Conservation (phyloP, 2,113 vertebrate genomes). For the Deroptyus accipitrinus region DNA sequence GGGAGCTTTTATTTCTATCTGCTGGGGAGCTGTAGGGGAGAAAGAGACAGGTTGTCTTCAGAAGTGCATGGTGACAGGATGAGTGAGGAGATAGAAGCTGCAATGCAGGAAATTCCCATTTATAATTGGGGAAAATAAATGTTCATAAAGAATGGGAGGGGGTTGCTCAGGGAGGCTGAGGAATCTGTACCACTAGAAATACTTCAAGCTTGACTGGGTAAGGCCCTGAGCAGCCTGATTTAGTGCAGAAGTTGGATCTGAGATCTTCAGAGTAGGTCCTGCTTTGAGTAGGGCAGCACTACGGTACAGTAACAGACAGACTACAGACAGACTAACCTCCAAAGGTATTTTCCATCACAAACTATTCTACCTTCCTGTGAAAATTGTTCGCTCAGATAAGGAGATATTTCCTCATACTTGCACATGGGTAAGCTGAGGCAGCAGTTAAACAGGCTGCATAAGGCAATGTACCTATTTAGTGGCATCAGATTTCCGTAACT, state of each 20-base stretch:
- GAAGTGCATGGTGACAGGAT: not conserved
- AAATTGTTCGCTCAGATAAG: not conserved
- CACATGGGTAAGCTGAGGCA: not conserved
- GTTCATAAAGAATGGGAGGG: not conserved
- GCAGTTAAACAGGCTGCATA: not conserved
- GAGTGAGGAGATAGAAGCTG: not conserved
- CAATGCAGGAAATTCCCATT: not conserved
- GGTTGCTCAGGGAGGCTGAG: not conserved
- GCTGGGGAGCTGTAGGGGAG: fast-evolving
- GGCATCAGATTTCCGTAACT: not conserved
- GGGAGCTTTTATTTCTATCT: not conserved
- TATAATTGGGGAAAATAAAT: not conserved
- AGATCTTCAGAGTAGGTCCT: not conserved
- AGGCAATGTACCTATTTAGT: not conserved
- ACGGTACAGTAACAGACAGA: too few species aligned
- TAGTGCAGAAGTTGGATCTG: not conserved
- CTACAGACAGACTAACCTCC: not conserved
- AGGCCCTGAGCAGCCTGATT: not conserved
- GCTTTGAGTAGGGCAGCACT: not conserved
- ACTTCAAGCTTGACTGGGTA: not conserved
- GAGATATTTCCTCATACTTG: not conserved
- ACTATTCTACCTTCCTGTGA: not conserved
- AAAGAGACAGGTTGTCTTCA: not conserved
- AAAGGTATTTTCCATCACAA: not conserved
- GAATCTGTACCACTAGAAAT: not conserved